Evolutionary conservation across 2,113 vertebrate genomes (phyloP).

Genomic region (Cebidichthys violaceus): DNA sequence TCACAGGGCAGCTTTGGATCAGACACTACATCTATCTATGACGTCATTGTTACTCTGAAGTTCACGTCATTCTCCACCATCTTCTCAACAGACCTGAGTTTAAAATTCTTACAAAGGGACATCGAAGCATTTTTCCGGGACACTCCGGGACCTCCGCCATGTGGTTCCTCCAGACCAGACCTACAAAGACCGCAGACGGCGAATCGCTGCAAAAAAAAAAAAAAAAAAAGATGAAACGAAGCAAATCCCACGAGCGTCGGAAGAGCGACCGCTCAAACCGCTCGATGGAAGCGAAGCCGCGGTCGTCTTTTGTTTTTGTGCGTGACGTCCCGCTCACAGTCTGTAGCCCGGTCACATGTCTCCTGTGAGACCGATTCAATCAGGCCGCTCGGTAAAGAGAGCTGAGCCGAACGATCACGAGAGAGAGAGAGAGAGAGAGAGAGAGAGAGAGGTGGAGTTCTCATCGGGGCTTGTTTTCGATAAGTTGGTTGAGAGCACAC

Average conservation of each 20-base stretch:
- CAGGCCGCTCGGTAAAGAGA: background rate
- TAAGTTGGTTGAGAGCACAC: background rate
- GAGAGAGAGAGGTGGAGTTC: too few relatives aligned
- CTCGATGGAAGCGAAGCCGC: background rate
- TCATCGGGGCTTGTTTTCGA: background rate
- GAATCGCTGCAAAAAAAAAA: too few relatives aligned
- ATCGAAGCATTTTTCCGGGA: background rate
- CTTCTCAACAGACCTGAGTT: slow-evolving; percentile 61
- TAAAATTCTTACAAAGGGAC: slow-evolving; percentile 5
- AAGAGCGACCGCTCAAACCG: background rate
- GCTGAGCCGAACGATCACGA: background rate
- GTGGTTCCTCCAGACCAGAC: background rate
- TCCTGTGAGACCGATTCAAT: background rate
- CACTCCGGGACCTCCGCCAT: background rate
- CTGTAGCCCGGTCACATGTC: background rate
- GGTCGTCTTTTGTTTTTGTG: slow-evolving; percentile 17
- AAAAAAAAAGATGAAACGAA: background rate
- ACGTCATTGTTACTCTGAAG: slow-evolving; percentile 52
- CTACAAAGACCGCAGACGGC: too few relatives aligned
- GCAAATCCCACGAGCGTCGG: background rate
- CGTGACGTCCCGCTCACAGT: slow-evolving; percentile 9
- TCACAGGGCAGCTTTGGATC: slow-evolving; percentile 14
- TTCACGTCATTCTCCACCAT: slow-evolving; percentile 18
- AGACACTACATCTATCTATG: too few relatives aligned
- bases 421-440: too few relatives aligned